These are phyloP conservation scores for Acomys russatus DNA, from an alignment of 2,797 vertebrate species.

Conservation along the genomic window DNA sequence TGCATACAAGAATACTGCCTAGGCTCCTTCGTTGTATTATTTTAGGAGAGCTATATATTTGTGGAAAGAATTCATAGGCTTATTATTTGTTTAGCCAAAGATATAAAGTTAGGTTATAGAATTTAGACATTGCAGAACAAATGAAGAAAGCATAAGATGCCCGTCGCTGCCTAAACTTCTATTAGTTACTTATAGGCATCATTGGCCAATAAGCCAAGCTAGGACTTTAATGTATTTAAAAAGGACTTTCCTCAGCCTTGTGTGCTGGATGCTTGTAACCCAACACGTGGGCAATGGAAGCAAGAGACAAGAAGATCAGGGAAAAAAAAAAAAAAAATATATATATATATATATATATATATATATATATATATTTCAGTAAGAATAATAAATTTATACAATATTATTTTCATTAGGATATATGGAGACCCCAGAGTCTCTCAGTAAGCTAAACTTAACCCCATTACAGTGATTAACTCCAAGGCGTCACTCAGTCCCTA, in stretches of 20 bases:
- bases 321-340: too few species aligned
- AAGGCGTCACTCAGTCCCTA: background rate
- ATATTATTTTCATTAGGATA: background rate
- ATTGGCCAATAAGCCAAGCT: background rate
- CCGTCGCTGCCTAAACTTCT: too few species aligned
- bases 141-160: background rate
- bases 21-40: background rate
- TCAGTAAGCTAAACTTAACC: background rate
- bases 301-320: background rate
- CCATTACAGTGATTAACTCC: background rate
- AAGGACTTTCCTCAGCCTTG: background rate
- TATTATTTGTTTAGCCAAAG: background rate
- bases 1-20: background rate
- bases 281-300: background rate
- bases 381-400: background rate
- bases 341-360: too few species aligned
- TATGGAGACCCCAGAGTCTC: background rate
- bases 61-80: background rate
- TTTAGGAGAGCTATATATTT: background rate
- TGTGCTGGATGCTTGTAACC: background rate
- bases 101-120: slow-evolving; percentile 19
- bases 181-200: background rate
- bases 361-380: background rate
- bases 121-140: background rate
- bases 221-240: background rate